phyloP scores from a whole-genome alignment of 2,888 invertebrate species.

The Poecilus cupreus region DNA sequence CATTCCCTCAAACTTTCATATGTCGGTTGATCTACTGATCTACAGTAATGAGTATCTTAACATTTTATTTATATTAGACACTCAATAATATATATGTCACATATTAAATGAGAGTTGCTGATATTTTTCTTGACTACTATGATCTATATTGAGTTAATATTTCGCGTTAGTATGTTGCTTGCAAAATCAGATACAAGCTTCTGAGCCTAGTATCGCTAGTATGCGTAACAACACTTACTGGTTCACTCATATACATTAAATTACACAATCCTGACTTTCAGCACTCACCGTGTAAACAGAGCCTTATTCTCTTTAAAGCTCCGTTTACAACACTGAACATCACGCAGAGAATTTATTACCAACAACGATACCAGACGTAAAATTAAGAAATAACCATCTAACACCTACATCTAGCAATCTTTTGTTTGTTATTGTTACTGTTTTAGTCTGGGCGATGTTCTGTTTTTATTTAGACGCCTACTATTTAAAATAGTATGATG shows the following conservation, averaged over 20 bases:
- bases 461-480: slow-evolving; percentile 47
- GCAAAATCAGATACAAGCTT: slow-evolving; percentile 12
- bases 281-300: slow-evolving; percentile 25
- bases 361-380: neutral
- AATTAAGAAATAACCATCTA: slow-evolving; percentile 39
- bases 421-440: slow-evolving; percentile 31
- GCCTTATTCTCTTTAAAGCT: slow-evolving; percentile 26
- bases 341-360: neutral
- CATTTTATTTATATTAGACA: no score
- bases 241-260: neutral
- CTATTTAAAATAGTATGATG: slow-evolving; percentile 24
- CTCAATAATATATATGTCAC: no score
- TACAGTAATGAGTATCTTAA: no score
- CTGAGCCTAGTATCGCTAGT: neutral
- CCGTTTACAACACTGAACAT: slow-evolving; percentile 36
- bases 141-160: no score
- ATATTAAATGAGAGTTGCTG: no score
- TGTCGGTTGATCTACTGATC: no score
- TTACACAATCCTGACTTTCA: slow-evolving; percentile 9
- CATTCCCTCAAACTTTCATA: no score
- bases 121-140: no score
- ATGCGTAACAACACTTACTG: slow-evolving; percentile 28
- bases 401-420: slow-evolving; percentile 32
- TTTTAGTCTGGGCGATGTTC: slow-evolving; percentile 34
- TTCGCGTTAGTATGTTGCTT: neutral